These are phyloP conservation scores for Adelphocoris suturalis DNA, from an alignment of 2,888 invertebrate genomes.

Conservation along the genomic window DNA sequence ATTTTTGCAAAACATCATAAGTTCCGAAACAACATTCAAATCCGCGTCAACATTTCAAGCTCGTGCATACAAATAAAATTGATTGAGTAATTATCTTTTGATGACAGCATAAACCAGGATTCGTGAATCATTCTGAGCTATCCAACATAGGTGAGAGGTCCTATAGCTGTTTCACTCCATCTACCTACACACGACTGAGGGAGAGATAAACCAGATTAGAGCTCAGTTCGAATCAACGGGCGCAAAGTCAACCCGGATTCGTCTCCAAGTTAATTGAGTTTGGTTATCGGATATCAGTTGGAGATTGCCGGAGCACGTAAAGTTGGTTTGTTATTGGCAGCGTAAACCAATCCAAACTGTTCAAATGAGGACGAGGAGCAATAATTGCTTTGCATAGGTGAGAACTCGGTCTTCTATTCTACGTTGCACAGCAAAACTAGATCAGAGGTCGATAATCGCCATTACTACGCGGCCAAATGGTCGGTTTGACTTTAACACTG, in stretches of 20 bases:
- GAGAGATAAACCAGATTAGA: constrained; percentile 1
- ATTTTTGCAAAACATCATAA: too few species aligned
- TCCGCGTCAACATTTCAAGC: too few species aligned
- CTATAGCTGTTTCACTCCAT: neutral
- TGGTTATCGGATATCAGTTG: constrained; percentile 29
- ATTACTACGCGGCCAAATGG: too few species aligned
- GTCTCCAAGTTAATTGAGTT: constrained; percentile 34
- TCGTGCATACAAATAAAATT: too few species aligned
- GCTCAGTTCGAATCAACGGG: neutral
- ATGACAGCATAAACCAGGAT: neutral
- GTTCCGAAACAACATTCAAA: too few species aligned
- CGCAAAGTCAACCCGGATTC: constrained; percentile 13
- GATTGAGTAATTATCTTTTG: neutral
- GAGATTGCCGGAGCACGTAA: constrained; percentile 1
- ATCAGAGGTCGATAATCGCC: too few species aligned
- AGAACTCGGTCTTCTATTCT: neutral
- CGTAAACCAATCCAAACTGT: neutral
- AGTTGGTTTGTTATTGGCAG: constrained; percentile 17
- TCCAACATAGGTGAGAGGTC: neutral
- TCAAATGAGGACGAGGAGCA: constrained; percentile 13
- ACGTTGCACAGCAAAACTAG: too few species aligned
- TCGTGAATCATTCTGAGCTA: neutral
- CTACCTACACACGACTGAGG: neutral
- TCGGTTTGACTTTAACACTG: too few species aligned
- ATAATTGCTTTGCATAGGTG: constrained; percentile 15